These are phyloP conservation scores for Cathartes aura DNA, from an alignment of 2,113 vertebrate genomes.

Conservation along the genomic window DNA sequence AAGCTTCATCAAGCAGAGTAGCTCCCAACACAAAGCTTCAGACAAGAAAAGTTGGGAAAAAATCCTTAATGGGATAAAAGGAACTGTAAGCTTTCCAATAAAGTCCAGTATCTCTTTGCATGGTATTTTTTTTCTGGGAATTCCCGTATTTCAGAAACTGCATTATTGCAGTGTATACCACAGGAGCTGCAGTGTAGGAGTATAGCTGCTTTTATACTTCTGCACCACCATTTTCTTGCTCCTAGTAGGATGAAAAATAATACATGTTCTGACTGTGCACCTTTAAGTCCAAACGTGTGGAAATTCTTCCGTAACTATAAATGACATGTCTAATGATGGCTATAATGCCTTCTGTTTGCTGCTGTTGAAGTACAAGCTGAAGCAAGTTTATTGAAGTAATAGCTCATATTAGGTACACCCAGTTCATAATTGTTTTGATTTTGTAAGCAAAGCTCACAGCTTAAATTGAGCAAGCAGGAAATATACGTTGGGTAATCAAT, in stretches of 20 bases:
- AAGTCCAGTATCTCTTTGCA: not conserved
- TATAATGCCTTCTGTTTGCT: not conserved
- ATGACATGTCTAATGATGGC: not conserved
- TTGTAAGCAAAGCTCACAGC: not conserved
- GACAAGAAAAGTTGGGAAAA: not conserved
- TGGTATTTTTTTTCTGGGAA: not conserved
- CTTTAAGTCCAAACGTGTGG: not conserved
- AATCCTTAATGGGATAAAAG: not conserved
- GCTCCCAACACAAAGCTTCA: not conserved
- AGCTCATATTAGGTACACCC: not conserved
- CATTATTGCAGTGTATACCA: not conserved
- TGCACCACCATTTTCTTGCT: not conserved
- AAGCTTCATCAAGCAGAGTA: not conserved
- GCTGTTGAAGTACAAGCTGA: not conserved
- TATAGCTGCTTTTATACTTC: not conserved
- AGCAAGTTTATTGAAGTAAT: conserved; percentile 19
- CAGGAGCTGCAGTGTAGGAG: not conserved
- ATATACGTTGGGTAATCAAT: not conserved
- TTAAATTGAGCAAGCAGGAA: not conserved
- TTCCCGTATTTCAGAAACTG: not conserved
- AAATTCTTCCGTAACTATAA: conserved; percentile 33
- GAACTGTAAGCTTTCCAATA: not conserved
- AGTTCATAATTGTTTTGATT: not conserved
- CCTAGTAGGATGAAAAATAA: not conserved
- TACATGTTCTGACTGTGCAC: not conserved